A percentile compares a stretch with the other conserved stretches of the same genome.
These are phyloP conservation scores for Calliphora vomitoria DNA, from an alignment of 2,888 invertebrate genomes.

Conservation along the genomic window DNA sequence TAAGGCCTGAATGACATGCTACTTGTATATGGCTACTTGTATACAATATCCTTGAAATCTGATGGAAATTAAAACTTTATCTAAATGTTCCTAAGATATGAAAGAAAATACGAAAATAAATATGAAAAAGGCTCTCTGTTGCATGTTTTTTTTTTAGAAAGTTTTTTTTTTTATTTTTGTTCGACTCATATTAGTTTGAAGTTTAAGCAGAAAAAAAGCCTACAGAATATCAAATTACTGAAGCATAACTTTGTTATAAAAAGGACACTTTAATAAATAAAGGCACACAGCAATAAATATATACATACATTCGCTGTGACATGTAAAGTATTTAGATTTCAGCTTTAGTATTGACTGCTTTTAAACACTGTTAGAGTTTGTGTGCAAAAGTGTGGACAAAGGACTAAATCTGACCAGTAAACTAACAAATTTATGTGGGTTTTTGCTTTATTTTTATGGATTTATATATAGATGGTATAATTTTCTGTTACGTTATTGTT, in stretches of 20 bases:
- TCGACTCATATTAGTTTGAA: not conserved
- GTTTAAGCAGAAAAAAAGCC: not conserved
- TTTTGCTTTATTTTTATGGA: constrained; percentile 6
- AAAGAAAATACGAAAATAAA: constrained; percentile 3
- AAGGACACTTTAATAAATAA: not conserved
- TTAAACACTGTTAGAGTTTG: not conserved
- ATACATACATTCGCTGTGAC: not conserved
- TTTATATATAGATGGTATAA: constrained; percentile 28
- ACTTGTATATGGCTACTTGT: constrained; percentile 22
- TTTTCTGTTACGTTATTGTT: constrained; percentile 17
- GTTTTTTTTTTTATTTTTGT: not conserved
- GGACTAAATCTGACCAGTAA: constrained; percentile 60
- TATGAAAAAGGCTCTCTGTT: not conserved
- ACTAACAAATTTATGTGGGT: constrained; percentile 61
- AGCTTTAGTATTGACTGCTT: not conserved
- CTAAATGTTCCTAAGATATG: not conserved
- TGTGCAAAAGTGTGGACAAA: not conserved
- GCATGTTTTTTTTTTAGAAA: not conserved
- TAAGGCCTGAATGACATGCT: constrained; percentile 48
- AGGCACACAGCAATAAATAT: constrained; percentile 6
- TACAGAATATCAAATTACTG: constrained; percentile 52
- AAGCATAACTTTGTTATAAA: constrained; percentile 56
- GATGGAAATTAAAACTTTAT: constrained; percentile 64
- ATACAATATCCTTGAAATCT: constrained; percentile 19
- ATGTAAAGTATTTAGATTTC: constrained; percentile 6